Evolutionary conservation across 2,113 vertebrate species (phyloP), one percentile per base, ranked within the genome.

Genomic region (Phrynosoma blainvillii): DNA sequence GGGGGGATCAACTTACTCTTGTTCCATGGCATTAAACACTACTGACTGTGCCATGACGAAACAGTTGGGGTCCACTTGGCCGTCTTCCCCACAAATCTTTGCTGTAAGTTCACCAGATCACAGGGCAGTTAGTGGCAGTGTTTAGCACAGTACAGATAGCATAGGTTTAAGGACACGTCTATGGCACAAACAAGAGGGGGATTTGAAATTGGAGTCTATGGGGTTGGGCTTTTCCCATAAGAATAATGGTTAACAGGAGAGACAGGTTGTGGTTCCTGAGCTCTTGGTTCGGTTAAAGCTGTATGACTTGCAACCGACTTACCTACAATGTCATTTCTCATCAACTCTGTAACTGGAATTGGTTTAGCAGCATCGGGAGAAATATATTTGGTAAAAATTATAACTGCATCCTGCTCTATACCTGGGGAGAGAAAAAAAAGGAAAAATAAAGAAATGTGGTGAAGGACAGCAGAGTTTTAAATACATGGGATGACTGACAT

Each of bases 291-390:
- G 21, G 10, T 30, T 18, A 66, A 6, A 21, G 20, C 20, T 2
- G 20, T 21, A 47, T 1, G 25, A 23, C 5, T 54, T 14, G 76
- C 47, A 4, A 25, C 1, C 12, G 4, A 88, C 98, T 98, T 97
- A 99, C 99, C 99, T 89, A 99, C 98, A 25, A 99, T 99, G 93
- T 99, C 98, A 79, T 98, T 99, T 95, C 99, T 98, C 96, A 98
- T 98, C 90, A 96, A 97, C 95, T 99, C 99, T 77, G 98, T 99
- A 93, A 99, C 98, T 82, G 98, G 98, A 91, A 99, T 99, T 80
- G 99, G 98, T 92, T 98, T 98, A 96, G 96, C 97, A 96, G 98
- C 98, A 93, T 99, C 99, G 87, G 99, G 99, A 96, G 99, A 99
- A 96, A 99, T 97, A 91, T 98, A 99, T 97, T 98, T 99, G 88